A percentile compares a stretch with the other conserved stretches of the same genome.
Conservation (phyloP, 1,140 invertebrate genomes). For the Drosophila sturtevanti region DNA sequence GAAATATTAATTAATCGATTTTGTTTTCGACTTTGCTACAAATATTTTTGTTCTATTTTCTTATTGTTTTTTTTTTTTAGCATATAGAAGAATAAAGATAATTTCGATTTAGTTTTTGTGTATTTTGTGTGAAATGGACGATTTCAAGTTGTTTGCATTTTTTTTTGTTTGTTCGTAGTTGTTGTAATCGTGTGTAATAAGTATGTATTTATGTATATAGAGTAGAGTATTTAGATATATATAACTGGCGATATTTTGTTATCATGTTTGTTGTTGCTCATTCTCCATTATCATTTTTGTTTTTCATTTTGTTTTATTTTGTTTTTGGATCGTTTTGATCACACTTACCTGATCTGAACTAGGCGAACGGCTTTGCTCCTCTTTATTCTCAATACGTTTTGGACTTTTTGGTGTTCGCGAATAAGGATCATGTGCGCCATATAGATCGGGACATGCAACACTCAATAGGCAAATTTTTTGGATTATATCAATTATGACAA, state of each 20-base stretch:
- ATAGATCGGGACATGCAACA: conserved; percentile 92
- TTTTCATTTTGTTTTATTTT: neutral
- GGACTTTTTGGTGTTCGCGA: conserved; percentile 93
- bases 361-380: conserved; percentile 91
- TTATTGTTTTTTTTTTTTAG: neutral
- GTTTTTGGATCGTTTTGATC: neutral
- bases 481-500: conserved; percentile 97
- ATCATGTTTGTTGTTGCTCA: neutral
- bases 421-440: conserved; percentile 94
- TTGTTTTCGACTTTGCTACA: neutral
- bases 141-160: neutral
- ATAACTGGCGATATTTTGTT: neutral
- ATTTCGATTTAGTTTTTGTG: conserved; percentile 3
- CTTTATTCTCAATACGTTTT: conserved; percentile 86
- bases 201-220: neutral
- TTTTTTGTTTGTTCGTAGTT: neutral
- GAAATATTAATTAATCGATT: neutral
- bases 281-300: conserved; percentile 2
- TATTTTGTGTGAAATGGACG: neutral
- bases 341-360: conserved; percentile 94
- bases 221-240: conserved; percentile 2
- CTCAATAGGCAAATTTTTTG: conserved; percentile 95
- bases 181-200: neutral
- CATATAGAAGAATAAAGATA: neutral
- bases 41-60: neutral